Conservation (phyloP, 2,113 vertebrate species). For the Physeter macrocephalus region DNA sequence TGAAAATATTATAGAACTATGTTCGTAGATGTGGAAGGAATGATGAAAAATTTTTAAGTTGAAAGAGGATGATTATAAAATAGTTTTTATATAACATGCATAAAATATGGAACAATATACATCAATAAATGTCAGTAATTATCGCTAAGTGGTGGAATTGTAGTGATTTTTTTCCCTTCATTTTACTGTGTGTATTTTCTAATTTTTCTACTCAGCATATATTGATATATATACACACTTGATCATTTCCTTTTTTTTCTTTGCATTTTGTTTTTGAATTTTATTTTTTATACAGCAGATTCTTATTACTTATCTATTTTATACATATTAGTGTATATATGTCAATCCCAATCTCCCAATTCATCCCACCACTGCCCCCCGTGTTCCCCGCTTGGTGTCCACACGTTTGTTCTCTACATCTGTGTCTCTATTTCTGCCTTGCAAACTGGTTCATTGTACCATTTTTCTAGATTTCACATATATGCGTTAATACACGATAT, state of each 20-base stretch:
- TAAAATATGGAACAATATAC: neutral
- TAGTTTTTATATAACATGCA: neutral
- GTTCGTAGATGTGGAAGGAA: neutral
- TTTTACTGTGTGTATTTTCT: slow-evolving; percentile 21
- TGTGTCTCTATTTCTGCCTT: no score
- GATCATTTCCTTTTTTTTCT: neutral
- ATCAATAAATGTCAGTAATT: neutral
- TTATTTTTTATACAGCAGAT: no score
- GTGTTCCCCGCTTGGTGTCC: accelerated
- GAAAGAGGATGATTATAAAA: neutral
- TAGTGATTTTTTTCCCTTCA: neutral
- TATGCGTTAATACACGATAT: no score
- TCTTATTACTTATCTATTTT: no score
- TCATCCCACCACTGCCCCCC: no score
- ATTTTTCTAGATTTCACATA: no score
- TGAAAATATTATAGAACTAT: neutral
- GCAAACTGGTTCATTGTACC: no score
- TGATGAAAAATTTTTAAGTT: neutral
- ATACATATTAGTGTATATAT: no score
- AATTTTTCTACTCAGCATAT: neutral
- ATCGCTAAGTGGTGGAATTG: neutral
- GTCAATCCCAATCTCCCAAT: no score
- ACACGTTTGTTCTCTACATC: no score
- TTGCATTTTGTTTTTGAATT: no score
- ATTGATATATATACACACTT: neutral